Percentiles rank a stretch among this genome's conserved stretches.
Evolutionary conservation across 2,888 invertebrate species (phyloP).

Genomic region (Pheosia gnoma): DNA sequence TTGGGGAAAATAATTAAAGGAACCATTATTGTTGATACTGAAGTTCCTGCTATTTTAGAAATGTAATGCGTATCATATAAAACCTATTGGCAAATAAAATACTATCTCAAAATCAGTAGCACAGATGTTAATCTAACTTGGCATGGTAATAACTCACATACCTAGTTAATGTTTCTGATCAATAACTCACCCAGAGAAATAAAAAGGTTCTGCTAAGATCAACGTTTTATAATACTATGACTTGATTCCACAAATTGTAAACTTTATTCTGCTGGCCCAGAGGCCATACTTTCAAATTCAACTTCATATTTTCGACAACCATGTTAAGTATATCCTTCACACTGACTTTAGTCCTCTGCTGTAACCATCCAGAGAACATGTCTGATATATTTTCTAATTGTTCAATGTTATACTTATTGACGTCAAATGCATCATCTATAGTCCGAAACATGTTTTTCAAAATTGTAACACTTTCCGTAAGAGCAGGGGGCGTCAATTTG

Average conservation of each 20-base stretch:
- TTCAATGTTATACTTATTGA: conserved; percentile 43
- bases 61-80: no score
- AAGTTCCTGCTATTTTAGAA: no score
- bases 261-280: conserved; percentile 44
- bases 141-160: no score
- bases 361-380: conserved; percentile 34
- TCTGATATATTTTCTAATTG: conserved; percentile 43
- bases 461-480: conserved; percentile 38
- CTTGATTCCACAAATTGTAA: conserved; percentile 45
- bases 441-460: conserved; percentile 42
- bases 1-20: no score
- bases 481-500: conserved; percentile 31
- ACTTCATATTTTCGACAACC: conserved; percentile 48
- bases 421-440: conserved; percentile 49
- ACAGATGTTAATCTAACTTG: no score
- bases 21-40: no score
- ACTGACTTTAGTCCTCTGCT: conserved; percentile 27
- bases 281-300: conserved; percentile 54
- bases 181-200: not conserved
- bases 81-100: no score
- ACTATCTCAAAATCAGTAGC: no score
- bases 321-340: conserved; percentile 35
- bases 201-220: not conserved
- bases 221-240: conserved; percentile 30
- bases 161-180: no score